A percentile compares a stretch with the other conserved stretches of the same genome.
Conservation (phyloP, 2,113 vertebrate species). For the Prolemur simus region DNA sequence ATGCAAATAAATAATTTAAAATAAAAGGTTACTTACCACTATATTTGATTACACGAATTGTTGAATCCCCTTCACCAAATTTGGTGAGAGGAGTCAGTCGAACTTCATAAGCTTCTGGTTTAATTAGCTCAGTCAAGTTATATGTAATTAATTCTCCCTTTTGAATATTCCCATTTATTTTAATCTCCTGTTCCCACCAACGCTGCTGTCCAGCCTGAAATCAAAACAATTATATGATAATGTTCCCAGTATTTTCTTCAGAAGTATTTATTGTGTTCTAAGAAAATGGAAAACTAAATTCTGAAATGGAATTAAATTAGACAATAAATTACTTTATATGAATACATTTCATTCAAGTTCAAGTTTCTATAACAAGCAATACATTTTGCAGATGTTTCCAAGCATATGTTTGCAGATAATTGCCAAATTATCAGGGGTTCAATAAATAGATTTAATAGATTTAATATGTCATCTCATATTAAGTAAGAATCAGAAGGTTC, state of each 20-base stretch:
- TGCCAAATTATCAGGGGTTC: not conserved
- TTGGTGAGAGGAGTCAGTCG: conserved; percentile 96
- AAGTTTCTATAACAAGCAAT: not conserved
- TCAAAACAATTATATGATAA: not conserved
- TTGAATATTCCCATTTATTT: conserved; percentile 92
- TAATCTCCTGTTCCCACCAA: conserved; percentile 99
- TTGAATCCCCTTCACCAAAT: conserved; percentile 96
- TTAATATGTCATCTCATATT: not conserved
- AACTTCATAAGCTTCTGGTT: conserved; percentile 96
- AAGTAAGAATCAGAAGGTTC: not conserved
- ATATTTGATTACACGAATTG: conserved; percentile 96
- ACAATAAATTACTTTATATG: not conserved
- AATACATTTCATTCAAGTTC: not conserved
- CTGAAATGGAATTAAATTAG: not conserved
- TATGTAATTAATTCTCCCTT: conserved; percentile 97
- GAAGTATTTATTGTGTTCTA: not conserved
- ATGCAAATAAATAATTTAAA: not conserved
- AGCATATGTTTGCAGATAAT: not conserved
- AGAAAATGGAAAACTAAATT: not conserved
- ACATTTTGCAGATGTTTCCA: not conserved
- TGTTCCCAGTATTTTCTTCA: not conserved
- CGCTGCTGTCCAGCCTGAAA: conserved; percentile 94
- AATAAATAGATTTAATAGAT: not conserved
- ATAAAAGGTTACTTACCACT: conserved; percentile 87
- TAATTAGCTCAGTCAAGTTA: conserved; percentile 96